Percentiles rank a stretch among this genome's conserved stretches.
Evolutionary conservation across 2,113 vertebrate species (phyloP).

Genomic region (Acrocephalus kingi): DNA sequence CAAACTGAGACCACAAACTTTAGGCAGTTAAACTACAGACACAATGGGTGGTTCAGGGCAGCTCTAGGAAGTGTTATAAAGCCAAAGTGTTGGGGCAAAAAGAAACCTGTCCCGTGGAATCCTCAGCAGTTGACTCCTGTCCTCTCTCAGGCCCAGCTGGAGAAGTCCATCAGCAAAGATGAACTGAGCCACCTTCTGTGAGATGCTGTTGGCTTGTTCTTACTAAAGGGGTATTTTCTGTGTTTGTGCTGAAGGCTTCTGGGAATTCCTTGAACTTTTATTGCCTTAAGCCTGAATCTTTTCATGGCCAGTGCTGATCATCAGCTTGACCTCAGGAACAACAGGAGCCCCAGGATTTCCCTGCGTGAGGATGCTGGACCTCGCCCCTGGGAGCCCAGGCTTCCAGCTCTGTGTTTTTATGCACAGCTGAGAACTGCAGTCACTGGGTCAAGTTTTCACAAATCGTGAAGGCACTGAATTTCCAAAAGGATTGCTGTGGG

Average conservation of each 20-base stretch:
- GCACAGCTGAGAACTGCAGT: constrained; percentile 6
- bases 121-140: constrained; percentile 16
- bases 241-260: not conserved
- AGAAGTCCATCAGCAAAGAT: not conserved
- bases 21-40: not conserved
- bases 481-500: constrained; percentile 27
- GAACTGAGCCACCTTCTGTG: not conserved
- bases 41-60: not conserved
- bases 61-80: not conserved
- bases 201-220: not conserved
- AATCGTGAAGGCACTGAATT: not conserved
- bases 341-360: not conserved
- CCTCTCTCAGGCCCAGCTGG: not conserved
- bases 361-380: accelerated
- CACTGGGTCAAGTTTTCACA: constrained; percentile 53
- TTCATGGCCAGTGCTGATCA: constrained; percentile 11
- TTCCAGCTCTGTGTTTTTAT: not conserved
- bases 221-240: not conserved
- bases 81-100: not conserved
- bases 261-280: constrained; percentile 14
- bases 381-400: not conserved
- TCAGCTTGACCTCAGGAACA: constrained; percentile 14
- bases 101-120: not conserved
- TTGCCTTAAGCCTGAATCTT: constrained; percentile 12
- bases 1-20: not conserved